phyloP scores from a whole-genome alignment of 2,797 vertebrate genomes.

The Labroides dimidiatus region DNA sequence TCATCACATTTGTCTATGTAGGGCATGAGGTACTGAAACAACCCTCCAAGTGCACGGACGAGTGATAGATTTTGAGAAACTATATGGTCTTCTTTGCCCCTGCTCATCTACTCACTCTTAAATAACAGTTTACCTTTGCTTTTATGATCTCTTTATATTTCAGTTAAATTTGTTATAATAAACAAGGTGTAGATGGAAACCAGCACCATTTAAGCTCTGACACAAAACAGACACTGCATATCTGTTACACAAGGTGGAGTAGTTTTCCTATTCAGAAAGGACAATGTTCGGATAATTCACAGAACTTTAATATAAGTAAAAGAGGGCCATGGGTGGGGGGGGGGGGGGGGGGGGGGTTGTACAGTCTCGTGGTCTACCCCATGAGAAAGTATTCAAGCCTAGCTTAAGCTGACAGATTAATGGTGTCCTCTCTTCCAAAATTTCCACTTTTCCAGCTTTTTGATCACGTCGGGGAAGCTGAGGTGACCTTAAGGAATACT shows the following conservation, averaged over 20 bases:
- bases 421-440: background rate
- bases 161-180: background rate
- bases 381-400: too few species aligned
- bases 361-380: too few species aligned
- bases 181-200: background rate
- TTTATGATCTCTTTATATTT: background rate
- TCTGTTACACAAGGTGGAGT: constrained; percentile 12
- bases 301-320: background rate
- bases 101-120: too few species aligned
- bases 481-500: constrained; percentile 85
- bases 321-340: too few species aligned
- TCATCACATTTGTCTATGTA: constrained; percentile 10
- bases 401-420: background rate
- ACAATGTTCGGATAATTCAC: too few species aligned
- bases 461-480: constrained; percentile 76
- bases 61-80: background rate
- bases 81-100: background rate
- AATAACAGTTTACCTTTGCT: background rate
- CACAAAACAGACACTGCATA: background rate
- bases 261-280: too few species aligned
- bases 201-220: background rate
- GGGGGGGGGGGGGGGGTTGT: too few species aligned
- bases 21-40: constrained; percentile 25
- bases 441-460: constrained; percentile 80
- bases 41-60: background rate